Conservation (phyloP, 2,888 invertebrate species). For the Panorpa germanica region DNA sequence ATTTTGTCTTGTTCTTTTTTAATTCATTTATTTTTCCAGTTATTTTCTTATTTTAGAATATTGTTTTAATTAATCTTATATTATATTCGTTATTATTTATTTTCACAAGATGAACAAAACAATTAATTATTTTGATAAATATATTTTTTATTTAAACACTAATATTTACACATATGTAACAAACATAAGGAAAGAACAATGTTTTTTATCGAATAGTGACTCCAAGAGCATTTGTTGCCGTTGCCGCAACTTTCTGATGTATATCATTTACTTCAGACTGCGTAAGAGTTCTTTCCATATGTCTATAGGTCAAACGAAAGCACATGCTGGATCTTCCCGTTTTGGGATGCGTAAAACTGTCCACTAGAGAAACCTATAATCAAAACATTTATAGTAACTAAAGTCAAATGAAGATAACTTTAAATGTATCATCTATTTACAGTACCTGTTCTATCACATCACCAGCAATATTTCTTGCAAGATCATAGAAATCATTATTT, state of each 20-base stretch:
- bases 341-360: conserved; percentile 77
- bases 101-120: conserved; percentile 4
- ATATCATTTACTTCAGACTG: conserved; percentile 72
- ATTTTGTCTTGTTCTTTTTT: no score
- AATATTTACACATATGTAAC: conserved; percentile 6
- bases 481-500: conserved; percentile 80
- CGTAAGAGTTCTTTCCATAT: conserved; percentile 74
- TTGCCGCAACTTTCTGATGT: conserved; percentile 55
- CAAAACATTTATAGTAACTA: background rate
- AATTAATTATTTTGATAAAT: no score
- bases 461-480: conserved; percentile 74
- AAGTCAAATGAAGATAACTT: background rate
- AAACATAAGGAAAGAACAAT: no score
- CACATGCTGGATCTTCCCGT: conserved; percentile 67
- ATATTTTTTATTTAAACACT: no score
- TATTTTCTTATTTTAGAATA: no score
- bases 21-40: no score
- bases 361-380: conserved; percentile 55
- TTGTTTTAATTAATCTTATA: conserved; percentile 8
- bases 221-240: conserved; percentile 26
- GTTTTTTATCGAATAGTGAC: conserved; percentile 24
- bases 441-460: conserved; percentile 90
- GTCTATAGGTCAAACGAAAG: conserved; percentile 83
- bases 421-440: conserved; percentile 5
- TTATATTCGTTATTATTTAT: conserved; percentile 6